phyloP scores from a whole-genome alignment of 2,797 vertebrate genomes.

The Enteromius fasciolatus region DNA sequence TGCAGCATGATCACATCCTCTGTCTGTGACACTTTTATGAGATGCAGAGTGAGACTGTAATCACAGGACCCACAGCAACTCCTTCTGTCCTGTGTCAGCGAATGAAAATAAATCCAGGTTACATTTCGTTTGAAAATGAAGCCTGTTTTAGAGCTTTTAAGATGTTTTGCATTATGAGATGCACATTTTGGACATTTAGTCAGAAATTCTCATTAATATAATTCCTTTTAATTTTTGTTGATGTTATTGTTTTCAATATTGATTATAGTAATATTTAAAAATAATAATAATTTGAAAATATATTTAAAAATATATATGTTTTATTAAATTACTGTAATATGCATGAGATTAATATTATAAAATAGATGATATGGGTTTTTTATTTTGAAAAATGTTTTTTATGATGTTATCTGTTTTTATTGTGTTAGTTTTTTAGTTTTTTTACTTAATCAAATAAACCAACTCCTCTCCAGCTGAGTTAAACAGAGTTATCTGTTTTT shows the following conservation, averaged over 20 bases:
- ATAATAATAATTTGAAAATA: neutral
- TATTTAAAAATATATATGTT: neutral
- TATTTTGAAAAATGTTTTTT: too few species aligned
- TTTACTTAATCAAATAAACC: too few species aligned
- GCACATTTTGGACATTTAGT: neutral
- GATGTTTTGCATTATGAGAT: neutral
- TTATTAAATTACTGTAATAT: neutral
- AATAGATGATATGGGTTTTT: too few species aligned
- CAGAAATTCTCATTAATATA: neutral
- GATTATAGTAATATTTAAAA: neutral
- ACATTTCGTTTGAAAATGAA: neutral
- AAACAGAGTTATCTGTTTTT: too few species aligned
- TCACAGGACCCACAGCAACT: neutral
- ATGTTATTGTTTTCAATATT: constrained; percentile 1
- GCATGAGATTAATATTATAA: neutral
- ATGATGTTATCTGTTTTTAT: too few species aligned
- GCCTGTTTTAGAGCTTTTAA: neutral
- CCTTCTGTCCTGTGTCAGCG: neutral
- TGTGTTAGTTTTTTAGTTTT: too few species aligned
- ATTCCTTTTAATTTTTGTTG: neutral
- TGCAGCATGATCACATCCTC: constrained; percentile 40
- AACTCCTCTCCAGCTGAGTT: too few species aligned
- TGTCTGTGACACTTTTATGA: constrained; percentile 41
- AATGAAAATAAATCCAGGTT: neutral
- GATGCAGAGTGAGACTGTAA: neutral